A percentile compares a stretch with the other conserved stretches of the same genome.
These are phyloP conservation scores for Thalassoma bifasciatum DNA, from an alignment of 2,113 vertebrate species.

Conservation along the genomic window DNA sequence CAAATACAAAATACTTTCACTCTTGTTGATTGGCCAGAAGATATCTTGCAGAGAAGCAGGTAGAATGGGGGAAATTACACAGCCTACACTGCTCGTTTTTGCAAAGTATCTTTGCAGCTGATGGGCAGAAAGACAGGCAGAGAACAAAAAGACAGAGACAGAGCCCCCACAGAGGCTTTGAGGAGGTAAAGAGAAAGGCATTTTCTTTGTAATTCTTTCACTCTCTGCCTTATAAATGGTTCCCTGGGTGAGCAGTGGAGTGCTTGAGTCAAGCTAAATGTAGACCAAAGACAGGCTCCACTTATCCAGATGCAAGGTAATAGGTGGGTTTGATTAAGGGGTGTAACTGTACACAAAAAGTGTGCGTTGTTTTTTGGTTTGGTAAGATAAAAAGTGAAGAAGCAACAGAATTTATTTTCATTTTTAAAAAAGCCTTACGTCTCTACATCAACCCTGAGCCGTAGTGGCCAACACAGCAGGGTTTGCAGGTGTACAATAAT, in stretches of 20 bases:
- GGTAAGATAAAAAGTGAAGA: too few species aligned
- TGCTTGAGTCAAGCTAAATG: conserved; percentile 45
- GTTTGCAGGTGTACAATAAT: too few species aligned
- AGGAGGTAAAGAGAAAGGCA: conserved; percentile 34
- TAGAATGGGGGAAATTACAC: conserved; percentile 28
- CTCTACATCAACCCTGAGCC: too few species aligned
- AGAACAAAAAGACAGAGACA: conserved; percentile 19
- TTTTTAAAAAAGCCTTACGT: too few species aligned
- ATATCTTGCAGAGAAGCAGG: conserved; percentile 50
- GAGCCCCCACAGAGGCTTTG: conserved; percentile 45
- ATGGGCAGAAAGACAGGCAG: conserved; percentile 20
- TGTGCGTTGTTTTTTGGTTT: too few species aligned
- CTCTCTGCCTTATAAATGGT: conserved; percentile 58
- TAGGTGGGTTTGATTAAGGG: neutral
- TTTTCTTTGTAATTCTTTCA: conserved; percentile 52
- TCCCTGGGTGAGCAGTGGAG: conserved; percentile 50
- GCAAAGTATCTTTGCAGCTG: conserved; percentile 39
- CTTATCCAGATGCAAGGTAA: conserved; percentile 54
- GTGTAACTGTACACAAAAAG: too few species aligned
- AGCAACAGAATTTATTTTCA: too few species aligned
- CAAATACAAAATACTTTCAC: conserved; percentile 19
- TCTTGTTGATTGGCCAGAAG: conserved; percentile 49
- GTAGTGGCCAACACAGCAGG: too few species aligned
- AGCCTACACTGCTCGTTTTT: conserved; percentile 38
- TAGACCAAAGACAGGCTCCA: conserved; percentile 39